A percentile compares a stretch with the other conserved stretches of the same genome.
phyloP scores from a whole-genome alignment of 2,888 invertebrate species.

The Euclidia mi region DNA sequence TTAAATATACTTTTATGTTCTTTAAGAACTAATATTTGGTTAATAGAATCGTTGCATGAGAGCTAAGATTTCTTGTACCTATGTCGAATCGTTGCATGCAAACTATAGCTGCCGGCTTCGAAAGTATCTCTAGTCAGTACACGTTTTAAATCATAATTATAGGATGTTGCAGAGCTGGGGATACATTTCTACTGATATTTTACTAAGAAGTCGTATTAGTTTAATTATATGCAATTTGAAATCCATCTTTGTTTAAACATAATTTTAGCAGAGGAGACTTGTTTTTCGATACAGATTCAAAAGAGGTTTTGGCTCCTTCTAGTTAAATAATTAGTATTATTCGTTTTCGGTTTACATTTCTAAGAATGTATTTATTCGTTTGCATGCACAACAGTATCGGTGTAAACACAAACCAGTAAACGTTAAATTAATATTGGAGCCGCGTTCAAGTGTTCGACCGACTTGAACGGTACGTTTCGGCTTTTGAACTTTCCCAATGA shows the following conservation, averaged over 20 bases:
- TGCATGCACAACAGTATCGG: no score
- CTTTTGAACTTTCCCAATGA: slow-evolving; percentile 43
- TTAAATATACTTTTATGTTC: no score
- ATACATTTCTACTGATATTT: slow-evolving; percentile 6
- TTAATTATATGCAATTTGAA: neutral
- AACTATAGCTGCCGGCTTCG: slow-evolving; percentile 17
- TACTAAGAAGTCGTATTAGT: slow-evolving; percentile 9
- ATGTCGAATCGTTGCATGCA: slow-evolving; percentile 20
- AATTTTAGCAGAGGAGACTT: no score
- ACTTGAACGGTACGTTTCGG: slow-evolving; percentile 24
- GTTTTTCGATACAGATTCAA: no score
- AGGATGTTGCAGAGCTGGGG: neutral
- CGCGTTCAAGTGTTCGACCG: slow-evolving; percentile 29
- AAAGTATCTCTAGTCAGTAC: slow-evolving; percentile 5
- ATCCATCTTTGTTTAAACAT: no score
- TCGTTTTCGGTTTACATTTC: no score
- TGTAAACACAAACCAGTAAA: neutral
- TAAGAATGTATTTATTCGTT: no score
- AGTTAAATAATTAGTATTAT: no score
- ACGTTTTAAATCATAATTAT: slow-evolving; percentile 24
- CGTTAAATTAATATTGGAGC: slow-evolving; percentile 14
- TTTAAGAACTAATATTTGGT: neutral
- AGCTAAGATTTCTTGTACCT: neutral
- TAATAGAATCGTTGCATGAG: slow-evolving; percentile 13
- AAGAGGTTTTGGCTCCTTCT: no score